These are phyloP conservation scores for Arctopsyche grandis DNA, from an alignment of 1,140 invertebrate species.

Conservation along the genomic window DNA sequence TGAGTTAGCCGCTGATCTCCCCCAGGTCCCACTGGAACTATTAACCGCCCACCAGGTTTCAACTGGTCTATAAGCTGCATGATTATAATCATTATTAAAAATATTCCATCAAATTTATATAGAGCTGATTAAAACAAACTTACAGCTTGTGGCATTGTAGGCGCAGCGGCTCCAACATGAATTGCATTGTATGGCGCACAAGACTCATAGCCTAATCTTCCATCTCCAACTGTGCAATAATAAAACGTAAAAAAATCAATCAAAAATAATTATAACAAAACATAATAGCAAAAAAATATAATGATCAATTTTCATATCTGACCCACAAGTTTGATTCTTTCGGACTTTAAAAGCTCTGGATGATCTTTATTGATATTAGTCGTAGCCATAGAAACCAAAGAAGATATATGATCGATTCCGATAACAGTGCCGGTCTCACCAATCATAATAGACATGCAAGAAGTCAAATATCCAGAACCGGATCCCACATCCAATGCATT, in stretches of 20 bases:
- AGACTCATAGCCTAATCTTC: conserved; percentile 77
- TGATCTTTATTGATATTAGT: conserved; percentile 84
- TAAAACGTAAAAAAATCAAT: not conserved
- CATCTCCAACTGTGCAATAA: conserved; percentile 78
- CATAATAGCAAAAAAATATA: not conserved
- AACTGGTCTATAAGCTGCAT: conserved; percentile 69
- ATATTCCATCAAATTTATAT: not conserved
- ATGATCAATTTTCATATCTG: conserved; percentile 55
- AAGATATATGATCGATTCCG: conserved; percentile 93
- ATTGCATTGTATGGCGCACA: conserved; percentile 90
- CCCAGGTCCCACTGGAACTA: conserved; percentile 90
- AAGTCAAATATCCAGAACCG: conserved; percentile 94
- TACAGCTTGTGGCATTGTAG: conserved; percentile 78
- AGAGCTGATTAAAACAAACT: conserved; percentile 55
- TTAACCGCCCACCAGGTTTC: conserved; percentile 85
- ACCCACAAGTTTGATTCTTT: conserved; percentile 78
- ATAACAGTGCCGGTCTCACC: conserved; percentile 78
- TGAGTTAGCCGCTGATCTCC: conserved; percentile 85
- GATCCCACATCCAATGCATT: conserved; percentile 94
- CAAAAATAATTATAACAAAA: conserved; percentile 16
- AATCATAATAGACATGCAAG: conserved; percentile 93
- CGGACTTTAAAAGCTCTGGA: conserved; percentile 72
- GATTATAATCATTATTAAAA: conserved; percentile 45
- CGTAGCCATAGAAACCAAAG: conserved; percentile 80
- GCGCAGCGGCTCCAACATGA: conserved; percentile 92